phyloP scores from a whole-genome alignment of 2,888 invertebrate species.

The Microctonus hyperodae region DNA sequence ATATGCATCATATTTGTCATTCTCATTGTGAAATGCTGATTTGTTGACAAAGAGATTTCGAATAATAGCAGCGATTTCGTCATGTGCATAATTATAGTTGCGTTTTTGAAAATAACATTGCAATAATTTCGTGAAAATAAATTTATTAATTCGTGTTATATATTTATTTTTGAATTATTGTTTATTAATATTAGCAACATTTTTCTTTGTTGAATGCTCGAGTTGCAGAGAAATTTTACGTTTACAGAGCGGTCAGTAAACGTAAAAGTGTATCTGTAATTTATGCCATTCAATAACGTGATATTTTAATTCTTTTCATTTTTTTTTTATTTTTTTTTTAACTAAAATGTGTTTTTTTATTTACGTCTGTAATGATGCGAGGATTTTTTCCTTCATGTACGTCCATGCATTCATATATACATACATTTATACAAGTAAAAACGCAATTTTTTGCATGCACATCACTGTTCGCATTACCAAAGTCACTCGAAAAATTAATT shows the following conservation, averaged over 20 bases:
- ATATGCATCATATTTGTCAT: constrained; percentile 19
- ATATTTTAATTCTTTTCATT: constrained; percentile 4
- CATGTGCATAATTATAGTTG: constrained; percentile 7
- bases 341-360: neutral
- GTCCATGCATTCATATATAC: neutral
- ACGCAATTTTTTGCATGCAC: neutral
- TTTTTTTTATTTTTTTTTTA: constrained; percentile 12
- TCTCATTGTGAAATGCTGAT: constrained; percentile 23
- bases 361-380: neutral
- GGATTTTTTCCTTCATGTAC: neutral
- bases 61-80: constrained; percentile 26
- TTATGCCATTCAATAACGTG: constrained; percentile 10
- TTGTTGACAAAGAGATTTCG: constrained; percentile 38
- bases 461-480: constrained; percentile 30
- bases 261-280: constrained; percentile 49
- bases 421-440: neutral
- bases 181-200: neutral
- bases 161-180: too few relatives aligned
- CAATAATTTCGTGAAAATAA: neutral
- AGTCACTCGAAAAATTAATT: constrained; percentile 30
- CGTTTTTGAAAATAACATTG: constrained; percentile 1
- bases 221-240: constrained; percentile 51
- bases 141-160: neutral
- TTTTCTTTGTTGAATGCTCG: constrained; percentile 12
- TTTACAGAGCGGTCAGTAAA: constrained; percentile 59